phyloP scores from a whole-genome alignment of 2,113 vertebrate species.

The Elephas maximus region DNA sequence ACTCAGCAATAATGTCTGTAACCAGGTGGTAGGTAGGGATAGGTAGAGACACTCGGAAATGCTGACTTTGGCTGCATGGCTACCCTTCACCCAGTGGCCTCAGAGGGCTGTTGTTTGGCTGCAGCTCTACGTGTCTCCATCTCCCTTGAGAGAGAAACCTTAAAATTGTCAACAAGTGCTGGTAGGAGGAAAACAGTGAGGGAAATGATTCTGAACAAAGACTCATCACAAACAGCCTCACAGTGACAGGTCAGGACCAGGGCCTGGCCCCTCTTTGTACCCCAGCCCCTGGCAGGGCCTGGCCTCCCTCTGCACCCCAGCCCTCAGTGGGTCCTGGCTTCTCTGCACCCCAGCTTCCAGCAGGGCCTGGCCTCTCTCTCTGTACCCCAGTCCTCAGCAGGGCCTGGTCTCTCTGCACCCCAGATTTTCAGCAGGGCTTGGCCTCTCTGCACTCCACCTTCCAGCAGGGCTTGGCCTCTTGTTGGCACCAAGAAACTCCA shows the following conservation, averaged over 20 bases:
- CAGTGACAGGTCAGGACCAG: not conserved
- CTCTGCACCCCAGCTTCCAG: not conserved
- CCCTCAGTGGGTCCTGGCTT: not conserved
- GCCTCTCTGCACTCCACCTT: not conserved
- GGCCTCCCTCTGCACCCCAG: no score
- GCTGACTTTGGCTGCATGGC: not conserved
- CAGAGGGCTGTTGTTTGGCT: not conserved
- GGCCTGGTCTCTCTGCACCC: not conserved
- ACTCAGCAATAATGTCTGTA: no score
- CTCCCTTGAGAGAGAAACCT: conserved; percentile 21
- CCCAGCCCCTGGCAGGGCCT: not conserved
- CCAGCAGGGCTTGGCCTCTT: not conserved
- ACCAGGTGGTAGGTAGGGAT: not conserved
- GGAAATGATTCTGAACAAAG: conserved; percentile 31
- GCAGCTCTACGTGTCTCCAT: not conserved
- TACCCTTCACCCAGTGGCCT: not conserved
- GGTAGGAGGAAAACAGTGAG: not conserved
- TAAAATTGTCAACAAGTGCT: not conserved
- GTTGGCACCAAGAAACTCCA: not conserved
- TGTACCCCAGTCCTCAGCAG: not conserved
- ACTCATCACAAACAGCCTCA: not conserved
- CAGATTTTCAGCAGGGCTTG: not conserved
- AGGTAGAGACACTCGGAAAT: not conserved
- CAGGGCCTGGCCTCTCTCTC: not conserved
- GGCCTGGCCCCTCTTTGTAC: not conserved